A percentile compares a stretch with the other conserved stretches of the same genome.
Conservation (phyloP, 2,888 invertebrate species). For the Patella depressa region DNA sequence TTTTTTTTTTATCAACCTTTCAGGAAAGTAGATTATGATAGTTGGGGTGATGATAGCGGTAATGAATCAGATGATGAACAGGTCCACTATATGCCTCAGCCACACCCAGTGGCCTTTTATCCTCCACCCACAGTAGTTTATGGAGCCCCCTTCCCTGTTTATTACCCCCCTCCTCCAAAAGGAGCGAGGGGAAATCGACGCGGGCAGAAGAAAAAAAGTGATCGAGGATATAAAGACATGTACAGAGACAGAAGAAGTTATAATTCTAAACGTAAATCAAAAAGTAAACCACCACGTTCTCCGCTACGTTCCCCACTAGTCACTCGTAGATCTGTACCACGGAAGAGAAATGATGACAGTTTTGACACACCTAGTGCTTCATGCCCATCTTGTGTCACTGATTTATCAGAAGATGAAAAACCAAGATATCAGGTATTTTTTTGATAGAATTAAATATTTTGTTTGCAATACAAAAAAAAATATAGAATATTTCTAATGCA, state of each 20-base stretch:
- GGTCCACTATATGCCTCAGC: slow-evolving; percentile 49
- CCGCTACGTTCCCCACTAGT: not conserved
- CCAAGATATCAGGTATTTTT: not conserved
- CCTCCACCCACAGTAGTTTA: slow-evolving; percentile 49
- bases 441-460: not conserved
- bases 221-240: slow-evolving; percentile 11
- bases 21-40: slow-evolving; percentile 57
- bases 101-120: slow-evolving; percentile 38
- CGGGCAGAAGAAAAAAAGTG: not conserved
- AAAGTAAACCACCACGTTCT: not conserved
- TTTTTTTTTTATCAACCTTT: slow-evolving; percentile 12
- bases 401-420: not conserved
- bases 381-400: not conserved
- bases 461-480: too few relatives aligned
- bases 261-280: not conserved
- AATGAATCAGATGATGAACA: slow-evolving; percentile 47
- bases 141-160: slow-evolving; percentile 57
- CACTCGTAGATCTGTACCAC: not conserved
- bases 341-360: not conserved
- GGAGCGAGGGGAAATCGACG: slow-evolving; percentile 23
- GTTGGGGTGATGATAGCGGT: slow-evolving; percentile 62
- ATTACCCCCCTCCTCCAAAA: slow-evolving; percentile 58
- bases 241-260: not conserved
- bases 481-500: too few relatives aligned
- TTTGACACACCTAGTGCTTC: not conserved